A percentile compares a stretch with the other conserved stretches of the same genome.
phyloP scores from a whole-genome alignment of 2,797 vertebrate species.

The Sebastes kiyomatsui region DNA sequence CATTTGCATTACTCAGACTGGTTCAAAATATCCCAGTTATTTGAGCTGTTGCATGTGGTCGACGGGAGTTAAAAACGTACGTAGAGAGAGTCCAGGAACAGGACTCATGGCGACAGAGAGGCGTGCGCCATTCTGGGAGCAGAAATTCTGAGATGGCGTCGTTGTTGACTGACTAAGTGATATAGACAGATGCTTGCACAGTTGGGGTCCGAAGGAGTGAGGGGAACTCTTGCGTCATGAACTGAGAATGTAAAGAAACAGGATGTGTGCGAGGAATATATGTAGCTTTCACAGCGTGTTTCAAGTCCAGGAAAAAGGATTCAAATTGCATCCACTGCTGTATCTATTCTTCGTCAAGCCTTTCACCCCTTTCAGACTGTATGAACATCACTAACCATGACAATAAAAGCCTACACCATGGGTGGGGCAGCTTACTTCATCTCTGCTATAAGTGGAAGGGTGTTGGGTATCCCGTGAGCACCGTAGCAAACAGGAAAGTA shows the following conservation, averaged over 20 bases:
- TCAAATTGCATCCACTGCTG: neutral
- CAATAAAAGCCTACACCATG: constrained; percentile 20
- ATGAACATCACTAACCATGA: neutral
- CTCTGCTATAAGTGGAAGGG: constrained; percentile 43
- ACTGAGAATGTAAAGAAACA: neutral
- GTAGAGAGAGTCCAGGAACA: constrained; percentile 51
- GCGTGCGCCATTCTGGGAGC: constrained; percentile 81
- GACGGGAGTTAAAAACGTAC: constrained; percentile 76
- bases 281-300: neutral
- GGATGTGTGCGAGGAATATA: neutral
- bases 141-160: constrained; percentile 67
- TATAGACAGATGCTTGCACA: constrained; percentile 52
- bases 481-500: constrained; percentile 15
- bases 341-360: neutral
- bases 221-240: neutral
- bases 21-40: constrained; percentile 80
- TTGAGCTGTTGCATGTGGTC: constrained; percentile 72
- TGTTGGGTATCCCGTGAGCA: constrained; percentile 41
- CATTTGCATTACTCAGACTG: constrained; percentile 63
- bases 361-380: neutral
- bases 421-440: constrained; percentile 22
- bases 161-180: constrained; percentile 55
- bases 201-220: constrained; percentile 17
- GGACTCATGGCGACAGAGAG: constrained; percentile 73
- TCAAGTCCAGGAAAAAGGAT: neutral